phyloP scores from a whole-genome alignment of 2,113 vertebrate species.

The Lynx canadensis region DNA sequence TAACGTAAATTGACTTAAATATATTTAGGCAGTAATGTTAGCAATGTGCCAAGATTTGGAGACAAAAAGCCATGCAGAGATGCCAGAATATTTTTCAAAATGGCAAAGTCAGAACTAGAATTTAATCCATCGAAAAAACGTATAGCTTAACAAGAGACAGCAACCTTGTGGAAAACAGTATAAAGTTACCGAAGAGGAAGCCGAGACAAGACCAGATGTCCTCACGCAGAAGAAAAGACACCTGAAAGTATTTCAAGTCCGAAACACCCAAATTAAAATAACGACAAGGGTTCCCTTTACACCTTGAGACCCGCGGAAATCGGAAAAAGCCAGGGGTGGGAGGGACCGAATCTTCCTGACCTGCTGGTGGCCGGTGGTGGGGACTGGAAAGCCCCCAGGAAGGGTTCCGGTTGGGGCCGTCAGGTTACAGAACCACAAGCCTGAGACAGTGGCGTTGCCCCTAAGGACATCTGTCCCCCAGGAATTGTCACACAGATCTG shows the following conservation, averaged over 20 bases:
- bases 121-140: background rate
- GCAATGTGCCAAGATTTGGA: background rate
- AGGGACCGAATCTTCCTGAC: rapidly evolving
- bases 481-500: background rate
- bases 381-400: background rate
- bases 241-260: no score
- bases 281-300: background rate
- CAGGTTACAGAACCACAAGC: no score
- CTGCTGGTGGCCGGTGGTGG: rapidly evolving
- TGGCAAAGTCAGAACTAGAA: background rate
- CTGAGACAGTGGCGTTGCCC: background rate
- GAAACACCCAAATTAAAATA: background rate
- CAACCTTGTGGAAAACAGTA: background rate
- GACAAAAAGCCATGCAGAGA: background rate
- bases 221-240: background rate
- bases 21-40: background rate
- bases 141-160: background rate
- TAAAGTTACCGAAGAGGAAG: background rate
- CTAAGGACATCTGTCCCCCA: rapidly evolving
- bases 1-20: background rate
- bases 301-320: no score
- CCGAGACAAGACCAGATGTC: no score
- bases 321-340: rapidly evolving
- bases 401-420: rapidly evolving
- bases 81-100: background rate